These are phyloP conservation scores for Diaperis boleti DNA, from an alignment of 2,888 invertebrate species.

Conservation along the genomic window DNA sequence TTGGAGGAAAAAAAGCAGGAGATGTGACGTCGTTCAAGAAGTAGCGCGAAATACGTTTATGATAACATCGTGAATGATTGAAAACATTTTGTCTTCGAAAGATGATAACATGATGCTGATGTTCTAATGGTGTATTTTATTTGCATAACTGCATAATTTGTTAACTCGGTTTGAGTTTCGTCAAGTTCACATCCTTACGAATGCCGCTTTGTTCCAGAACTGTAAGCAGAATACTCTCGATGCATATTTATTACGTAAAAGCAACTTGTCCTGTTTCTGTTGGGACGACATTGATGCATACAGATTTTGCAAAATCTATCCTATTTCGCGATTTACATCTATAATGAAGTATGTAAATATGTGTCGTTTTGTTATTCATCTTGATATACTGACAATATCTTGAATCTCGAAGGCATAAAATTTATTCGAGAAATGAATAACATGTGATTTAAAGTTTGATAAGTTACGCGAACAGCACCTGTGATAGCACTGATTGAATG, in stretches of 20 bases:
- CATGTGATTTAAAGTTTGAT: not conserved
- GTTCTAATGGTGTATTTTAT: constrained; percentile 31
- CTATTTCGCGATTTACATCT: not conserved
- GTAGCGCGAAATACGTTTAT: too few species aligned
- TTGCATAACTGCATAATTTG: constrained; percentile 17
- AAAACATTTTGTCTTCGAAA: constrained; percentile 18
- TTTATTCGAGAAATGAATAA: not conserved
- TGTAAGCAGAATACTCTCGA: constrained; percentile 14
- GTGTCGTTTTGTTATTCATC: not conserved
- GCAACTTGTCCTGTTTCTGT: constrained; percentile 2
- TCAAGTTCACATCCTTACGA: constrained; percentile 22
- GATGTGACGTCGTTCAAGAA: too few species aligned
- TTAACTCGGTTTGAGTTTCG: constrained; percentile 25
- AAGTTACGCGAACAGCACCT: not conserved
- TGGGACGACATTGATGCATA: not conserved
- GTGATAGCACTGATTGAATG: not conserved
- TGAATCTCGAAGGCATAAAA: not conserved
- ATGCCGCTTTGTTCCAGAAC: constrained; percentile 15
- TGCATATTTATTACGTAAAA: constrained; percentile 20
- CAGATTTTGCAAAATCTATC: not conserved
- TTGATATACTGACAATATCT: not conserved
- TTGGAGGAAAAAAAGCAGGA: too few species aligned
- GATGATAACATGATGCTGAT: constrained; percentile 18
- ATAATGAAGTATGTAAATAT: not conserved
- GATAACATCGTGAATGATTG: too few species aligned